These are phyloP conservation scores for Myzus persicae DNA, from an alignment of 1,140 invertebrate species.

Conservation along the genomic window DNA sequence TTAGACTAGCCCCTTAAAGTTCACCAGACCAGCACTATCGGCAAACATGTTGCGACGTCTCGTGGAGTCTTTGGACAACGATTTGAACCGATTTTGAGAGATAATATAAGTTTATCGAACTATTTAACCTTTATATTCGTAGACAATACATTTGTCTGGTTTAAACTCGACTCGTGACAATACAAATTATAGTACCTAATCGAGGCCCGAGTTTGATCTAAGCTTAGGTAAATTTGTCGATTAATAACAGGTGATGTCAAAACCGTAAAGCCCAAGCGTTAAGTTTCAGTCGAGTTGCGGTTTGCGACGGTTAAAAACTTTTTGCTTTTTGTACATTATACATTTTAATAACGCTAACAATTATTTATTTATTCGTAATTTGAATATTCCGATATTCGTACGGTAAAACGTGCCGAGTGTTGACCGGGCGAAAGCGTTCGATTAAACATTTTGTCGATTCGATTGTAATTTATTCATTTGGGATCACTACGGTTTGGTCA, in stretches of 20 bases:
- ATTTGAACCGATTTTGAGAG: background rate
- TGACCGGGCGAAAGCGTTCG: background rate
- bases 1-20: no score
- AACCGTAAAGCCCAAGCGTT: background rate
- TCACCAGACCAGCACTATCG: background rate
- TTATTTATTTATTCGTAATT: background rate
- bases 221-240: constrained; percentile 7
- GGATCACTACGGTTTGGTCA: background rate
- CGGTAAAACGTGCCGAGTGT: background rate
- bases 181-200: background rate
- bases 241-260: constrained; percentile 12
- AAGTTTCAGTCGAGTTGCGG: background rate
- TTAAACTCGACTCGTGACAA: background rate
- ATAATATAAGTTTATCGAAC: background rate
- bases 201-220: background rate
- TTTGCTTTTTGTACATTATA: background rate
- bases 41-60: background rate
- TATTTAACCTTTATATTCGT: background rate
- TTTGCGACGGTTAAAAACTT: background rate
- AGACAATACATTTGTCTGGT: background rate
- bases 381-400: background rate
- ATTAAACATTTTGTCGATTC: background rate
- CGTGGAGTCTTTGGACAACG: background rate
- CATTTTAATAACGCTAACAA: background rate
- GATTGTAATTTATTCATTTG: background rate